Base-by-base conservation (phyloP, 1,140 invertebrate genomes). In the Meteorus sp. region DNA sequence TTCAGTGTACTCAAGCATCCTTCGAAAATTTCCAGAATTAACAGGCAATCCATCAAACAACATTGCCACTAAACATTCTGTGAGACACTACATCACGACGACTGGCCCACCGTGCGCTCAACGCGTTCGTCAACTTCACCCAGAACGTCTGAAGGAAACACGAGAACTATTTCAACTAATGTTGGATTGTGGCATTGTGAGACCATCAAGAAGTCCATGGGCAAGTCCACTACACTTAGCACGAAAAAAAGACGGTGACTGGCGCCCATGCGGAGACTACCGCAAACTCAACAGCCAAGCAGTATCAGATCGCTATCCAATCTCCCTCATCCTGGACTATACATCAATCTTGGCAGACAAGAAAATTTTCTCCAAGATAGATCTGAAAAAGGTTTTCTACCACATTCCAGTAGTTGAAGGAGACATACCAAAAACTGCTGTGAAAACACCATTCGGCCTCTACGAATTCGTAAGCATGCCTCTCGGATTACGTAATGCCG, bases 321-420 rank as follows among this genome's bases (percentile, higher is more conserved):
- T 78, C 1, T 64, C 70, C 2, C 57, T 59, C n/a, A 53, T 68
- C 17, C 44, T 62, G 0, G 66, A 71, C 22, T 63, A 67, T 6
- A 54, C 82, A 4, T 61, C 71, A 25, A 51, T 33, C 2, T 37
- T 83, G 2, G 48, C 53, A n/a, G 69, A 67, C 0, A 48, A 66
- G 5, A 63, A 53, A 9, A 69, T 65, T 25, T 81, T 82, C 48
- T 61, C 68, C 2, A 61, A 67, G 0, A 33, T 83, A 1, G 80
- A 83, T 66, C 41, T 80, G 3, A 45, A 39, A 0, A 65, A 62
- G 11, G 80, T 78, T 1, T 83, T 77, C 59, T 73, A 72, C 63
- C 80, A 84, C 58, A 63, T 83, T 5, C 52, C 60, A n/a, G 48
- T 82, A 2, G 61, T 63, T 11, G 19, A 60, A 17, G 48, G 58